Evolutionary conservation across 92 coral and sea anemone species (phyloP), one percentile per base, ranked within the genome.

Genomic region (Anthopleura xanthogrammica): DNA sequence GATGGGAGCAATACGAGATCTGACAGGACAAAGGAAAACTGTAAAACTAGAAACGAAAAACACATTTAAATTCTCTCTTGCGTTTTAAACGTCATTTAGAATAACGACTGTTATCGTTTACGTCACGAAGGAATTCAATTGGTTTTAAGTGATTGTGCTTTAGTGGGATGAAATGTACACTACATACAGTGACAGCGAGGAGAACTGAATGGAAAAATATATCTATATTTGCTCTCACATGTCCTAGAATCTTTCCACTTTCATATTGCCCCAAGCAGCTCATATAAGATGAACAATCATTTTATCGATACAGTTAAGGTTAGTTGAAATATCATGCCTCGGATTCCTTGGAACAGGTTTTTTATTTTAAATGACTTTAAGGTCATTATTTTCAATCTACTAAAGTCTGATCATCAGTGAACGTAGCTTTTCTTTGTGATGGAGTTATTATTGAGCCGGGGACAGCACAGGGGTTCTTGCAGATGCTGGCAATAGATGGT

Each of bases 141-240:
- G 79, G 79, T 12, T 46, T 50, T 52, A n/a, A 77, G 80, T 77
- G 80, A 23, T 55, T 46, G 11, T 29, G 24, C 80, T 77, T 77
- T 77, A 62, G 70, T 62, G 23, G 7, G 24, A 12, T 6, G 12
- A 62, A 62, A 62, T 62, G 70, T 1, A 62, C 29, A 20, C 70
- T 11, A 20, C 14, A n/a, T 62, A 20, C 29, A 20, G 29, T 62
- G 70, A 62, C 70, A 62, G 70, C 29, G 5, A 62, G 1, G 3
- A 62, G 70, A 62, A 20, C 70, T 62, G 70, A 4, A 20, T 1
- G 70, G 70, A 20, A 62, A 62, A 20, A 62, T 46, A 46, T 46
- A 20, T 62, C 7, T 20, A 62, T 62, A n/a, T 62, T 4, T 54
- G 12, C 10, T 62, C 29, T 62, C 70, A 20, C 0, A 62, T 62